Evolutionary conservation across 2,113 vertebrate genomes (phyloP).

Genomic region (Clinocottus analis): DNA sequence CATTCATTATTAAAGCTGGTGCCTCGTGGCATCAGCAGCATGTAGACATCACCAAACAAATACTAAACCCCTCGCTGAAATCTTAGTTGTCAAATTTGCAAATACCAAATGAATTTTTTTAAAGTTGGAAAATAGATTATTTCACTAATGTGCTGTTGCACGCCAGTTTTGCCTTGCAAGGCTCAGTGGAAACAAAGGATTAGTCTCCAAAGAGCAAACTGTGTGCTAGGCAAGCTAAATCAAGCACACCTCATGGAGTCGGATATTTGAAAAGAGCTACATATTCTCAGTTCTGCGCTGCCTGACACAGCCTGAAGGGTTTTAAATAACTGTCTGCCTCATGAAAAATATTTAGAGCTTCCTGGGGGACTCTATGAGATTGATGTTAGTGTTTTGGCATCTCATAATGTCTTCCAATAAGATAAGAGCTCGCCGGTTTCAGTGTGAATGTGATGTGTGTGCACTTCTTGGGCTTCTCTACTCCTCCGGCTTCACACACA

Average conservation of each 20-base stretch:
- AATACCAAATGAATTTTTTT: constrained; percentile 5
- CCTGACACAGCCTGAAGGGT: constrained; percentile 65
- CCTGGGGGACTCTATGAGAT: constrained; percentile 63
- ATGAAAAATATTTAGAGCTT: constrained; percentile 72
- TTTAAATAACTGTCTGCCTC: constrained; percentile 75
- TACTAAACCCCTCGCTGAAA: constrained; percentile 24
- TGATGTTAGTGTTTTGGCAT: constrained; percentile 73
- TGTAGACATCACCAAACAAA: constrained; percentile 33
- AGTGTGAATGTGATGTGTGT: constrained; percentile 65
- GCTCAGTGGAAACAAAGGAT: constrained; percentile 52
- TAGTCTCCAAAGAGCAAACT: constrained; percentile 49
- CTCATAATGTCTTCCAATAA: constrained; percentile 74
- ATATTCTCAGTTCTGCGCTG: constrained; percentile 46
- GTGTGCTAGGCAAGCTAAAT: constrained; percentile 48
- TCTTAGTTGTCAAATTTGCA: constrained; percentile 1
- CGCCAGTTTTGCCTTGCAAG: constrained; percentile 35
- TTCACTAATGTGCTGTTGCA: constrained; percentile 10
- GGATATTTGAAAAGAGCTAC: constrained; percentile 57
- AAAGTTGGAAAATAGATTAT: constrained; percentile 12
- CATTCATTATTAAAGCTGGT: constrained; percentile 17
- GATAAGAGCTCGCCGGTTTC: constrained; percentile 68
- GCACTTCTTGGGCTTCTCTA: constrained; percentile 24
- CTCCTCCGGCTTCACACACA: constrained; percentile 28
- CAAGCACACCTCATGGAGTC: constrained; percentile 43
- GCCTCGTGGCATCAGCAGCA: constrained; percentile 35